These are phyloP conservation scores for Coremacera marginata DNA, from an alignment of 2,888 invertebrate genomes.

Conservation along the genomic window DNA sequence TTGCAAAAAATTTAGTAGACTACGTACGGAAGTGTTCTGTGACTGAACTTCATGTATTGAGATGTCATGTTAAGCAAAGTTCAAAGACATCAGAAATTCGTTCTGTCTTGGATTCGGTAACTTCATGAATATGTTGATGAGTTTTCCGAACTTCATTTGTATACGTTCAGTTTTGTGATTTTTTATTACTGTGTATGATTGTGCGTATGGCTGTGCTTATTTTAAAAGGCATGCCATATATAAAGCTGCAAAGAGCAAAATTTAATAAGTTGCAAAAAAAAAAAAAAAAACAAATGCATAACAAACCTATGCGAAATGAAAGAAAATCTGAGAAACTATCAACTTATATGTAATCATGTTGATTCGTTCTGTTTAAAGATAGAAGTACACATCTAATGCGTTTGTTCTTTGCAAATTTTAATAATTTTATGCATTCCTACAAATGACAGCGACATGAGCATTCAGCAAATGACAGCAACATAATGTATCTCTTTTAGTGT, in stretches of 20 bases:
- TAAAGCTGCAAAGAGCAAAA: background rate
- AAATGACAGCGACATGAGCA: too few relatives aligned
- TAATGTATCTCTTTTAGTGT: too few relatives aligned
- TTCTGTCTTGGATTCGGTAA: conserved; percentile 4
- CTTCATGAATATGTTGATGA: conserved; percentile 36
- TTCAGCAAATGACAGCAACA: too few relatives aligned
- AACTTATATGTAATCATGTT: too few relatives aligned
- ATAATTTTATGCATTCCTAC: too few relatives aligned
- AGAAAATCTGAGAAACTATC: too few relatives aligned
- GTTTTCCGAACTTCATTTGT: conserved; percentile 26
- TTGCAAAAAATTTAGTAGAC: background rate
- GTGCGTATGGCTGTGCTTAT: background rate
- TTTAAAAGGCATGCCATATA: too few relatives aligned
- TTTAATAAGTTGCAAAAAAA: background rate
- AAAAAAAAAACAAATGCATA: too few relatives aligned
- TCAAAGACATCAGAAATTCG: conserved; percentile 27
- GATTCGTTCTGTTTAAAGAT: too few relatives aligned
- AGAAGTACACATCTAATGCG: too few relatives aligned
- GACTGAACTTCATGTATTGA: conserved; percentile 14
- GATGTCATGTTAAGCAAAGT: conserved; percentile 19
- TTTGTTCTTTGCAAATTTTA: too few relatives aligned
- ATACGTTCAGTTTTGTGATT: background rate
- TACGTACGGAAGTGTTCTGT: background rate
- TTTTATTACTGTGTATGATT: background rate
- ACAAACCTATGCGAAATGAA: too few relatives aligned